Evolutionary conservation across 2,113 vertebrate species (phyloP), one percentile per base, ranked within the genome.

Genomic region (Pao palembangensis): DNA sequence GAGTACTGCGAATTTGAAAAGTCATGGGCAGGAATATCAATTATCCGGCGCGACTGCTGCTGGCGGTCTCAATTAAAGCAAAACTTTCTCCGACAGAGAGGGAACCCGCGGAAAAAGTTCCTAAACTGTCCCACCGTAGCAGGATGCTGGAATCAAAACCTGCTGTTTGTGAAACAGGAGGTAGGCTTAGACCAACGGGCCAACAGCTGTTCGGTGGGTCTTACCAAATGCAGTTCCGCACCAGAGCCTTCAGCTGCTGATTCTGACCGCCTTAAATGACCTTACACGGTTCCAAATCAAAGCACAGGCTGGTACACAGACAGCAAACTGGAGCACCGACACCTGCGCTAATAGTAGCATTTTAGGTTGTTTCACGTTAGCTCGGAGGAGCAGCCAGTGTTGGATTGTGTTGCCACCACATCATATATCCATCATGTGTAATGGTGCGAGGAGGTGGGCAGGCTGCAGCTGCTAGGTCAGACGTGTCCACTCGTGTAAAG

Each of bases 381-480:
- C 25, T 28, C 58, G 64, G 70, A 60, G 60, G 54, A 63, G 55
- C 12, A 48, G 56, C 52, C 31, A 21, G 31, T 19, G 23, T 46
- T 49, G 52, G 19, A 13, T 67, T 41, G 31, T 55, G 41, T 44
- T 55, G 55, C 65, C 46, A 54, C 28, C 41, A 23, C 31, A 10
- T 62, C 34, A 43, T 42, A 58, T 54, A 79, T 83, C 67, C 60
- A 73, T 82, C 68, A 76, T 6, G 47, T 12, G 50, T 75, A 78
- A 74, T 80, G 72, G 69, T 61, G 52, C 59, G 14, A 66, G 68
- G 72, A 77, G 63, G 54, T 62, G 57, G 78, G 71, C 78, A 71
- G 72, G 66, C 62, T 71, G 72, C 67, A 61, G 69, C 67, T 81
- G 78, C 77, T 79, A 75, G 70, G 66, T 68, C 75, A 83, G 67